Evolutionary conservation across 23 tunicate species (phyloP), one percentile per base, ranked within the genome.

Genomic region (Aplidium turbinatum): DNA sequence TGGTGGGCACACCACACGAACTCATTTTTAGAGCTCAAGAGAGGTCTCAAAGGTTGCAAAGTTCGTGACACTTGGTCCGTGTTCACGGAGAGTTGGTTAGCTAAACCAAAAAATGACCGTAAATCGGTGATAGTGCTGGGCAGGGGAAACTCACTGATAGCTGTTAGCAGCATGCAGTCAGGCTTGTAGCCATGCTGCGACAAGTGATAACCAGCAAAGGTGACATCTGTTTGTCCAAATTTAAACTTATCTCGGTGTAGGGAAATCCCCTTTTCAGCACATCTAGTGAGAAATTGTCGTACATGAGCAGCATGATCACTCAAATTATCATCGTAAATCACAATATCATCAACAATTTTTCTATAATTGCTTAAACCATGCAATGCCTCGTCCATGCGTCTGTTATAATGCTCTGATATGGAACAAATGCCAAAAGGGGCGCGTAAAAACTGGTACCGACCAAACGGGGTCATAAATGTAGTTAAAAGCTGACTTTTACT

Each of bases 41-140:
- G 67, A n/a, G 67, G 67, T 31, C 67, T 60, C 35, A 60, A 23
- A 3, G 67, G 67, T 60, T 60, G 67, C 67, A 60, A 60, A n/a
- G 38, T 29, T 30, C 31, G 35, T 19, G 67, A 19, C 18, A 60
- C 22, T 25, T 26, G 9, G 6, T 11, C 67, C 30, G 67, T 25
- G n/a, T 29, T 60, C 19, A 4, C 35, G 5, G 67, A 26, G 6
- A 60, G 67, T 30, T 60, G 67, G 35, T 60, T 60, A 4, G 22
- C 67, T 7, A 60, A 23, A 60, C 67, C 67, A 25, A 60, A 60
- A 60, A 60, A 60, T 60, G 67, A 60, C 7, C 67, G 30, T 42
- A 54, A 54, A n/a, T 54, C 60, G 23, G 60, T 54, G 21, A 54
- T 54, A 13, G 60, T 54, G n/a, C 23, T 54, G 23, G 22, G 60